These are phyloP conservation scores for Limenitis camilla DNA, from an alignment of 2,888 invertebrate species.

Conservation along the genomic window DNA sequence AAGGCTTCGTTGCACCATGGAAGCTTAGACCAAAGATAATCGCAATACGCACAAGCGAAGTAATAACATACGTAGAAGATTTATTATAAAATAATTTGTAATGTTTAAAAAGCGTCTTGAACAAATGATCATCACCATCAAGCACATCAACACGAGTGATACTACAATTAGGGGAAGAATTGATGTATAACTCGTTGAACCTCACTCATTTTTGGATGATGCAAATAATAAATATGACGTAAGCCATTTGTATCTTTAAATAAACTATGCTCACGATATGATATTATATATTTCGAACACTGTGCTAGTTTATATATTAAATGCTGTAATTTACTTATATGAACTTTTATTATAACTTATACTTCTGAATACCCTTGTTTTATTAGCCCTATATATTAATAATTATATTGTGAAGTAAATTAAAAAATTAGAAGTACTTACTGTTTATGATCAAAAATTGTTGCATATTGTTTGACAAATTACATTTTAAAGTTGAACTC, in stretches of 20 bases:
- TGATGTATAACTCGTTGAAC: constrained; percentile 47
- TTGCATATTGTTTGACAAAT: no score
- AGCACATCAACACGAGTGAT: constrained; percentile 40
- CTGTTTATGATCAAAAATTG: no score
- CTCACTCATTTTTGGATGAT: constrained; percentile 37
- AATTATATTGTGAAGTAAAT: no score
- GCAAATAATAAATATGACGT: constrained; percentile 38
- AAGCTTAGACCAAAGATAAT: constrained; percentile 54
- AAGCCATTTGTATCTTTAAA: constrained; percentile 50
- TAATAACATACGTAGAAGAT: constrained; percentile 28
- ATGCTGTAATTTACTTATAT: constrained; percentile 71
- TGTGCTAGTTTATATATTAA: constrained; percentile 64
- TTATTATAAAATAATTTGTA: constrained; percentile 25
- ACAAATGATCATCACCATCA: constrained; percentile 30
- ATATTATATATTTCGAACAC: constrained; percentile 64
- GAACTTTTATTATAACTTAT: constrained; percentile 74
- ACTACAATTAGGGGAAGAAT: constrained; percentile 72
- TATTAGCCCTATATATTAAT: constrained; percentile 30
- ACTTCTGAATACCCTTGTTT: constrained; percentile 62
- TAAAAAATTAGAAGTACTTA: no score
- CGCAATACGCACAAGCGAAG: constrained; percentile 61
- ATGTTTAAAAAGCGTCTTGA: constrained; percentile 25
- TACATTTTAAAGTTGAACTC: no score
- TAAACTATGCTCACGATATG: constrained; percentile 65
- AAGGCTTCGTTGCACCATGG: constrained; percentile 53